These are phyloP conservation scores for Salpingus planirostris DNA, from an alignment of 2,888 invertebrate species.

Conservation along the genomic window DNA sequence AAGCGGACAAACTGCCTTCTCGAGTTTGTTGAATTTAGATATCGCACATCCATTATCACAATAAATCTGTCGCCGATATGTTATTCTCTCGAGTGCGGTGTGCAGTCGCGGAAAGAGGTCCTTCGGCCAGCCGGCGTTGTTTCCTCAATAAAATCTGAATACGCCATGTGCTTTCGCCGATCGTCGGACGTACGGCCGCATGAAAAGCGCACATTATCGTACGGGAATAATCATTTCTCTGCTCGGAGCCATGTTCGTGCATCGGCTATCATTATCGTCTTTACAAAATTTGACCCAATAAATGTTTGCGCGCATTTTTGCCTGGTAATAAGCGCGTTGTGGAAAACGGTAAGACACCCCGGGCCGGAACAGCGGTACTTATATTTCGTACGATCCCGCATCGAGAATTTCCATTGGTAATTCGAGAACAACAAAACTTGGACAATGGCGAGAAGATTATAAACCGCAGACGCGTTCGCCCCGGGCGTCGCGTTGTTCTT, in stretches of 20 bases:
- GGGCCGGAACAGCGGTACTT: slow-evolving; percentile 2
- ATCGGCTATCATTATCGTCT: slow-evolving; percentile 13
- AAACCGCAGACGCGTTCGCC: slow-evolving; percentile 22
- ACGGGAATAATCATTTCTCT: slow-evolving; percentile 13
- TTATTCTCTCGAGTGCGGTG: no score
- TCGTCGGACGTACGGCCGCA: no score
- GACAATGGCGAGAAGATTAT: slow-evolving; percentile 11
- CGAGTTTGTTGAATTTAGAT: slow-evolving; percentile 34
- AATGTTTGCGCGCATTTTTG: no score
- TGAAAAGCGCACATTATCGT: no score
- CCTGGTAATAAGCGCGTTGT: no score
- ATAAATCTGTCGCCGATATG: no score
- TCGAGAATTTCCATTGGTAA: slow-evolving; percentile 15
- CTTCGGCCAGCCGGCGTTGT: no score
- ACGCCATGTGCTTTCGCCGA: no score
- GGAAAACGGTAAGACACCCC: slow-evolving; percentile 4
- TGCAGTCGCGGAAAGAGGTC: no score
- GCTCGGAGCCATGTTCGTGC: slow-evolving; percentile 10
- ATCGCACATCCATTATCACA: slow-evolving; percentile 30
- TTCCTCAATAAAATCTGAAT: no score
- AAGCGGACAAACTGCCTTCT: slow-evolving; percentile 30
- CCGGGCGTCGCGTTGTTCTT: slow-evolving; percentile 17
- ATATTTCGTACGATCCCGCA: slow-evolving; percentile 3
- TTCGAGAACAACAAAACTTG: slow-evolving; percentile 14
- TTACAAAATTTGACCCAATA: slow-evolving; percentile 21